Conservation (phyloP, 2,888 invertebrate genomes). For the Amiota minor region DNA sequence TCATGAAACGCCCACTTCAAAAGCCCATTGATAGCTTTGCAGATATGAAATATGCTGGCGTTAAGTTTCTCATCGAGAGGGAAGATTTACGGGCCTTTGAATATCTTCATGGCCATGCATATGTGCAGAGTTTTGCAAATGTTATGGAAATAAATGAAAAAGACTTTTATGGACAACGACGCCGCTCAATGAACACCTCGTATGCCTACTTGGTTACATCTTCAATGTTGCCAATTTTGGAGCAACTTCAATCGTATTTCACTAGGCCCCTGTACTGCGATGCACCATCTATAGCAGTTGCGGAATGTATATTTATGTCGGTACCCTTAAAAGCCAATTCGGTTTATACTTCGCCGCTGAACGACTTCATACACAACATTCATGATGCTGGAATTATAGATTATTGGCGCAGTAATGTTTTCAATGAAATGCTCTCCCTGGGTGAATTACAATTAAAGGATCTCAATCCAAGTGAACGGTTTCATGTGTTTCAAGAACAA, state of each 20-base stretch:
- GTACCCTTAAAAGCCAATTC: constrained; percentile 13
- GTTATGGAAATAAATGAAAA: too few species aligned
- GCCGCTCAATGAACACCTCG: neutral
- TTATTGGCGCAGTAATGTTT: neutral
- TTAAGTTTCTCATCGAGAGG: too few species aligned
- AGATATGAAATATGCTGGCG: neutral
- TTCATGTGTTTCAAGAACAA: neutral
- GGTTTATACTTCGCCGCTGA: neutral
- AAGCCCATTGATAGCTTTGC: neutral
- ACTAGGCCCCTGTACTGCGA: neutral
- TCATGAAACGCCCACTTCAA: neutral
- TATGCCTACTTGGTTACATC: neutral
- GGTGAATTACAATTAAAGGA: neutral
- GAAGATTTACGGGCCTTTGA: too few species aligned
- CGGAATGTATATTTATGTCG: neutral
- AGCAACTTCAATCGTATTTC: neutral
- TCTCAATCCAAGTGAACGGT: neutral
- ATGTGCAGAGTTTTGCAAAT: too few species aligned
- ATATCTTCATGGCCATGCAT: too few species aligned
- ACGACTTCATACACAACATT: neutral
- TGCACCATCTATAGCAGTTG: neutral
- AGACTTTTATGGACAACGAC: neutral
- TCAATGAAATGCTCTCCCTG: constrained; percentile 3
- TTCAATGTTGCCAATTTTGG: neutral
- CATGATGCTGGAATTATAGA: neutral